Evolutionary conservation across 2,113 vertebrate genomes (phyloP), one percentile per base, ranked within the genome.

Genomic region (Vimba vimba): DNA sequence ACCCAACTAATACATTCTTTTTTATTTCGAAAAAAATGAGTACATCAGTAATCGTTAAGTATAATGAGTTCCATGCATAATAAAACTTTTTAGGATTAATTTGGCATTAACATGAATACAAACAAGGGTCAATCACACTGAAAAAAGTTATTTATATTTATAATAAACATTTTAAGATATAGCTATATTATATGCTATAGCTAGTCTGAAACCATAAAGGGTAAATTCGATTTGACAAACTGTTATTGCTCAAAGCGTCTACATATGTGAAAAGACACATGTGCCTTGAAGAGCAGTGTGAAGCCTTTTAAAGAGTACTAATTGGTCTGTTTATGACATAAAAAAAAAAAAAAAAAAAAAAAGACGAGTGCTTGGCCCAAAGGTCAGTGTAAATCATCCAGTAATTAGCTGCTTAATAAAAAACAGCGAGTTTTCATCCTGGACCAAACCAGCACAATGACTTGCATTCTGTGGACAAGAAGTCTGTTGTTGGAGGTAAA

Each of bases 391-490:
- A n/a, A 73, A 84, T 43, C 9, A 10, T 68, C 64, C n/a, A 23
- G 75, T 64, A 74, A 50, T 57, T 74, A 57, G 39, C 19, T 62
- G 27, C 73, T 88, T 74, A 60, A 75, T 57, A 77, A 81, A 81
- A 74, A 57, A 47, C 39, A 19, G 39, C 4, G 62, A 57, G 60
- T 39, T 47, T 77, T 79, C 25, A 50, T 66, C 79, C 15, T 52
- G 79, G 60, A 52, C 57, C 50, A 30, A n/a, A n/a, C 57, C 33
- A 27, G 78, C 45, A 84, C 45, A 83, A 86, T 69, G 81, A 50
- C 84, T 71, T 4, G 12, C 84, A 64, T 27, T 64, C 76, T 77
- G 30, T 62, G 81, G 73, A 82, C 82, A 79, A 85, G 73, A 78
- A 27, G 75, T 66, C 64, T 76, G 83, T 60, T 73, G 78, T 21